Percentiles rank a stretch among this genome's conserved stretches.
These are phyloP conservation scores for Agrotis clavis DNA, from an alignment of 2,888 invertebrate genomes.

Conservation along the genomic window DNA sequence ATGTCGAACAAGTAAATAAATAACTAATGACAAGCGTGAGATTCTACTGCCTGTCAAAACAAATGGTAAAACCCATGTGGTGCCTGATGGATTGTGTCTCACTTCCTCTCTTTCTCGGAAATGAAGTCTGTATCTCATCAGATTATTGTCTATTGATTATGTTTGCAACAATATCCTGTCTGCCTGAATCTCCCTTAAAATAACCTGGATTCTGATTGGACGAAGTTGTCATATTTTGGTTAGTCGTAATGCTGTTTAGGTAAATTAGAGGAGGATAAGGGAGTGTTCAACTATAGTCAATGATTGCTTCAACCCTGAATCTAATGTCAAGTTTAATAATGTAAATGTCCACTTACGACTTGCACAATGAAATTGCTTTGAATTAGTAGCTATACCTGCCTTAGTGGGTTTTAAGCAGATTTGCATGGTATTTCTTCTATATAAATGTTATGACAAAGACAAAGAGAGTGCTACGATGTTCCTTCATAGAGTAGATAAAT, in stretches of 20 bases:
- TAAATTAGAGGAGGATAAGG: too few relatives aligned
- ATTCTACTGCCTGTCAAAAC: conserved; percentile 13
- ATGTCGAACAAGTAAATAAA: conserved; percentile 35
- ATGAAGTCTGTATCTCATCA: not conserved
- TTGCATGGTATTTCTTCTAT: too few relatives aligned
- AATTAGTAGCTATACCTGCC: too few relatives aligned
- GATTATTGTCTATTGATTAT: too few relatives aligned
- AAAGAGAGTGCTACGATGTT: not conserved
- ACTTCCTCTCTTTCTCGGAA: not conserved
- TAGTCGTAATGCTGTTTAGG: too few relatives aligned
- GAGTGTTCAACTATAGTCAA: not conserved
- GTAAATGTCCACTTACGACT: not conserved
- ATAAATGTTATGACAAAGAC: too few relatives aligned
- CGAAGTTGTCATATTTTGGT: too few relatives aligned
- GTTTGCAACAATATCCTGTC: too few relatives aligned
- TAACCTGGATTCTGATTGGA: too few relatives aligned
- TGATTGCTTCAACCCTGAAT: not conserved
- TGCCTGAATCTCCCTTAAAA: too few relatives aligned
- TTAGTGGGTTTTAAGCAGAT: too few relatives aligned
- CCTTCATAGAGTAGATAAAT: not conserved
- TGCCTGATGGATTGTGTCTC: not conserved
- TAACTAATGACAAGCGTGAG: conserved; percentile 27
- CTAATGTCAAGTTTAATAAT: not conserved
- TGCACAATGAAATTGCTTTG: not conserved
- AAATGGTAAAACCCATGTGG: not conserved